A percentile compares a stretch with the other conserved stretches of the same genome.
phyloP scores from a whole-genome alignment of 2,797 vertebrate genomes.

The Halcyon smyrnensis region DNA sequence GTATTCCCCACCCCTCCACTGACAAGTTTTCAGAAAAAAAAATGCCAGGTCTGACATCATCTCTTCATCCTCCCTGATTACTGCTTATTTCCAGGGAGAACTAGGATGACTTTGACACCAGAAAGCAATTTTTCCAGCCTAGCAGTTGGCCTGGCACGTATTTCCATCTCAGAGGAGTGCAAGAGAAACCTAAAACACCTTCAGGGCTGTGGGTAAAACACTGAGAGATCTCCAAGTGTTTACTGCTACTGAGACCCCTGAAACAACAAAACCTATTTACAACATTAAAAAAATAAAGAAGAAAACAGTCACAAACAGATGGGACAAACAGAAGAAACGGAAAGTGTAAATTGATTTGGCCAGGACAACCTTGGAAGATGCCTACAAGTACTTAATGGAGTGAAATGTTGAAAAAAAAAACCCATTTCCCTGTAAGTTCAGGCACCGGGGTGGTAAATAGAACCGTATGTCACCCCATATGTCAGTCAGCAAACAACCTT shows the following conservation, averaged over 20 bases:
- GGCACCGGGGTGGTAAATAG: conserved; percentile 50
- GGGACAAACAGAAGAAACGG: not conserved
- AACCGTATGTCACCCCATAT: conserved; percentile 61
- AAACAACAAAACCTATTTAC: not conserved
- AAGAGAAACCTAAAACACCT: not conserved
- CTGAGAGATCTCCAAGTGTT: not conserved
- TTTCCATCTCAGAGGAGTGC: not conserved
- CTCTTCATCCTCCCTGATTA: not conserved
- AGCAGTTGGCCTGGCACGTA: not conserved
- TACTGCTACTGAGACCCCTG: not conserved
- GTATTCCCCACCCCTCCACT: not conserved
- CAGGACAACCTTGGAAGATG: not conserved
- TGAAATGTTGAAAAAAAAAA: conserved; percentile 18
- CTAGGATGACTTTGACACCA: not conserved
- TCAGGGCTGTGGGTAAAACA: not conserved
- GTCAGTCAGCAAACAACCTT: conserved; percentile 58
- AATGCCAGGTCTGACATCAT: fast-evolving
- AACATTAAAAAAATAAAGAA: not conserved
- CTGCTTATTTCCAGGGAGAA: not conserved
- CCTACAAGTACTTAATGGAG: conserved; percentile 34
- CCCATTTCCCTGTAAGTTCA: not conserved
- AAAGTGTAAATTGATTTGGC: conserved; percentile 45
- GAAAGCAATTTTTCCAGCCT: not conserved
- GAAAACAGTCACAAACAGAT: conserved; percentile 21
- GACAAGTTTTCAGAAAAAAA: not conserved